Percentiles rank a stretch among this genome's conserved stretches.
Evolutionary conservation across 2,888 invertebrate genomes (phyloP).

Genomic region (Pharmacophagus antenor): DNA sequence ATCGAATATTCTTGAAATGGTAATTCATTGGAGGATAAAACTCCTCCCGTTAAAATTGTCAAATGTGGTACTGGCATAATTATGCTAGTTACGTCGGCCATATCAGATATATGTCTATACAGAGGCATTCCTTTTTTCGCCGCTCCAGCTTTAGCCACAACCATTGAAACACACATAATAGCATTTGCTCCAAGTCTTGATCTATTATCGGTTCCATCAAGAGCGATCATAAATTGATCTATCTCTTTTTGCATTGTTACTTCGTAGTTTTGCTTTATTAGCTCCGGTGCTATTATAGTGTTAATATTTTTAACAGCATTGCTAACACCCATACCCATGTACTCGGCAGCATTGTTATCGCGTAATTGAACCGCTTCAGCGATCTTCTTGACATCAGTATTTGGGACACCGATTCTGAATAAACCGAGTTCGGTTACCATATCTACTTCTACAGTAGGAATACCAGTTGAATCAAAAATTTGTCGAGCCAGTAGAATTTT

Average conservation of each 20-base stretch:
- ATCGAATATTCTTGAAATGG: constrained; percentile 98
- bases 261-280: constrained; percentile 89
- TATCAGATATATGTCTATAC: constrained; percentile 96
- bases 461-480: constrained; percentile 97
- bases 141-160: constrained; percentile 97
- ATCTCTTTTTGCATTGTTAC: constrained; percentile 94
- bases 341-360: constrained; percentile 91
- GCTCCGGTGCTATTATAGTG: constrained; percentile 87
- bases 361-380: constrained; percentile 97
- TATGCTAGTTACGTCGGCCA: constrained; percentile 93
- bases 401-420: constrained; percentile 96
- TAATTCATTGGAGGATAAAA: constrained; percentile 96
- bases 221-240: constrained; percentile 91
- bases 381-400: constrained; percentile 95
- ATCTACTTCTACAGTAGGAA: constrained; percentile 98
- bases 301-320: constrained; percentile 96
- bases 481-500: constrained; percentile 95
- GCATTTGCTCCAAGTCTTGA: constrained; percentile 97
- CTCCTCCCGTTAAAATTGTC: constrained; percentile 98
- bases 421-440: constrained; percentile 90
- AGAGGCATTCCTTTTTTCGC: constrained; percentile 94
- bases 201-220: constrained; percentile 98
- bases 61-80: constrained; percentile 98
- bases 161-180: constrained; percentile 96
- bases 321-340: constrained; percentile 95